Base-by-base conservation (phyloP, 2,888 invertebrate genomes). In the Tyria jacobaeae region DNA sequence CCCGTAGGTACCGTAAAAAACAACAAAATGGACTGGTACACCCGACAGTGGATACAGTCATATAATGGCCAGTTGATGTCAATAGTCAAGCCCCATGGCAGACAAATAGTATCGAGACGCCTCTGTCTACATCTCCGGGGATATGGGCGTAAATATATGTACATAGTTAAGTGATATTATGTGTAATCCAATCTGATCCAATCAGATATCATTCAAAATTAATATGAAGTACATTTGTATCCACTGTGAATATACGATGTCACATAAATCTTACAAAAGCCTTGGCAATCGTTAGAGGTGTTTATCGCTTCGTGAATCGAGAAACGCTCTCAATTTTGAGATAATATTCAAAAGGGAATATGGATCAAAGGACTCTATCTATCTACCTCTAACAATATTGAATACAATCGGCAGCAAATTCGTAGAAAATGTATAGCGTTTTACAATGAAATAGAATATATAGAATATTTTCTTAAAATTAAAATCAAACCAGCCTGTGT, bases 301-400 rank as follows among this genome's bases (percentile, higher is more conserved):
- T 41, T 47, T 37, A 53, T 51, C 47, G 41, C 24, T 52, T 47
- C 35, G 44, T 31, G n/a, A 25, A 37, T 17, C n/a, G 39, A 24
- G 15, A 21, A 48, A 54, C n/a, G 39, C 25, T 49, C 17, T n/a
- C 31, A 7, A 54, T 34, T 48, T 31, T 31, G 24, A 24, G 25
- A 54, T 49, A 34, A 60, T 39, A 49, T 49, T 49, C 60, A 27
- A 41, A 53, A 35, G 53, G 25, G 31, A 39, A 54, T 48, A 41
- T 25, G 31, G 54, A 54, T 60, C 54, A 60, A 60, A 60, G 59
- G 49, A 53, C 47, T n/a, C n/a, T n/a, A n/a, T n/a, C n/a, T n/a
- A n/a, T n/a, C n/a, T n/a, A 53, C 31, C 17, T 21, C 6, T 48
- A 37, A n/a, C 39, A 37, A 47, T 27, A 27, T 25, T 47, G 52